These are phyloP conservation scores for Drosophila picticornis DNA, from an alignment of 2,888 invertebrate species.

Conservation along the genomic window DNA sequence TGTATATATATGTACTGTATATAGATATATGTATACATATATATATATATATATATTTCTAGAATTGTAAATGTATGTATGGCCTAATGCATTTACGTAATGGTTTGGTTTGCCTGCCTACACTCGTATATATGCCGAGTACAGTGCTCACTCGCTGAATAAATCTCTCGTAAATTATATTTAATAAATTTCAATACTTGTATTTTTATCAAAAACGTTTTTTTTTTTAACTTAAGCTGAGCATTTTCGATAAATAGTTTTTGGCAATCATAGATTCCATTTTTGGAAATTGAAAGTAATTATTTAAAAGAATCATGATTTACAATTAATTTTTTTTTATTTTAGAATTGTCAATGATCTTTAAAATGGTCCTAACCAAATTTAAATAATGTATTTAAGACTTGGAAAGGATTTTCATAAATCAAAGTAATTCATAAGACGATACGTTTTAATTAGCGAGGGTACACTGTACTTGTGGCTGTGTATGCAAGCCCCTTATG, in stretches of 20 bases:
- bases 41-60: slow-evolving; percentile 65
- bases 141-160: background rate
- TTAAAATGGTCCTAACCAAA: background rate
- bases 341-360: background rate
- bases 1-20: slow-evolving; percentile 44
- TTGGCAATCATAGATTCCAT: background rate
- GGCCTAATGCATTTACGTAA: slow-evolving; percentile 67
- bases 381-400: background rate
- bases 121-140: slow-evolving; percentile 42
- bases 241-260: background rate
- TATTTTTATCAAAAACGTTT: no score
- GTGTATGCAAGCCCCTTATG: slow-evolving; percentile 38
- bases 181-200: background rate
- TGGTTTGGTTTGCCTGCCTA: slow-evolving; percentile 5
- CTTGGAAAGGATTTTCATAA: background rate
- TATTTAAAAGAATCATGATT: background rate
- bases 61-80: slow-evolving; percentile 57
- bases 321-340: background rate
- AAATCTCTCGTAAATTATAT: background rate
- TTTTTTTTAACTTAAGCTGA: no score
- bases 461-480: slow-evolving; percentile 13
- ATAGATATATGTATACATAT: slow-evolving; percentile 32
- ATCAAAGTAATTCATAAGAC: background rate
- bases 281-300: background rate
- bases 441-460: background rate